These are phyloP conservation scores for Nomada fucata DNA, from an alignment of 2,888 invertebrate genomes.

Conservation along the genomic window DNA sequence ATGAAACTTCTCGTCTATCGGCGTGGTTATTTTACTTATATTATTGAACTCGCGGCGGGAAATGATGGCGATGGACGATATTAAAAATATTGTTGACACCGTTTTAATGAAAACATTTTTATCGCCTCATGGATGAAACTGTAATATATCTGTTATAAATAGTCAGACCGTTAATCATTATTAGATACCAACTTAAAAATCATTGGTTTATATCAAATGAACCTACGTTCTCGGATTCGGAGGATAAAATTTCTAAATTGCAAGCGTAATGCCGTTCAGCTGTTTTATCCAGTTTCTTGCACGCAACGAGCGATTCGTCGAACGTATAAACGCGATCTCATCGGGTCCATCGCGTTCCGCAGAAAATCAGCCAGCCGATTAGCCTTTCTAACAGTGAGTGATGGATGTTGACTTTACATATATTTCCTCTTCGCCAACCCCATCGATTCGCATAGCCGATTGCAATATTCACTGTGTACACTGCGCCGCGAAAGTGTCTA, in stretches of 20 bases:
- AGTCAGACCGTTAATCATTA: too few relatives aligned
- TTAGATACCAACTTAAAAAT: too few relatives aligned
- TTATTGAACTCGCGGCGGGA: too few relatives aligned
- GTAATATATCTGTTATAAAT: too few relatives aligned
- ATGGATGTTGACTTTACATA: conserved; percentile 77
- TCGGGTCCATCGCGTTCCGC: conserved; percentile 54
- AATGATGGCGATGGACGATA: too few relatives aligned
- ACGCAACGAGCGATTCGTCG: conserved; percentile 15
- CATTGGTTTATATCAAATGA: not conserved
- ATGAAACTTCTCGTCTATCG: too few relatives aligned
- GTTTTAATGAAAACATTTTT: too few relatives aligned
- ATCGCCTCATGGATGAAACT: too few relatives aligned
- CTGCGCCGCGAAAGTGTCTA: conserved; percentile 64
- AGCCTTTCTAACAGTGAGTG: conserved; percentile 74
- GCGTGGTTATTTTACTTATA: too few relatives aligned
- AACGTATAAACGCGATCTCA: conserved; percentile 31
- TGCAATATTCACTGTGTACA: conserved; percentile 73
- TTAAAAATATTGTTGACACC: too few relatives aligned
- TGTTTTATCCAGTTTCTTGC: not conserved
- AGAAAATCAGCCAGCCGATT: conserved; percentile 70
- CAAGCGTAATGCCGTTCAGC: not conserved
- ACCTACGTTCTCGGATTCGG: not conserved
- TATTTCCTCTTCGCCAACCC: conserved; percentile 70
- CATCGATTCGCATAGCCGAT: conserved; percentile 70
- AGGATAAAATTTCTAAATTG: not conserved